A percentile compares a stretch with the other conserved stretches of the same genome.
Conservation (phyloP, 2,888 invertebrate species). For the Tenodera sinensis region DNA sequence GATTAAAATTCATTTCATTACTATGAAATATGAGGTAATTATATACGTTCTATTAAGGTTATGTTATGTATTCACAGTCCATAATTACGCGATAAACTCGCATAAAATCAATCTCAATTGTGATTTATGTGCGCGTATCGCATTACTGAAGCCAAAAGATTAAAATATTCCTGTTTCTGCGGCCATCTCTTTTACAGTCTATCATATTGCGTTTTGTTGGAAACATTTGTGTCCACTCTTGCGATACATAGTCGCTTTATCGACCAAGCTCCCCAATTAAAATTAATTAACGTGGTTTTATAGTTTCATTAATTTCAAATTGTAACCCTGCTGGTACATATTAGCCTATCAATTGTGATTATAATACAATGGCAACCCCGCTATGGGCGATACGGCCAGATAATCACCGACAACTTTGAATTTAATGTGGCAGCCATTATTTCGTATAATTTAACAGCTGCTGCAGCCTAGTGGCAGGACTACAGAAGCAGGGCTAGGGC, state of each 20-base stretch:
- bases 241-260: not conserved
- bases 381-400: not conserved
- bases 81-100: not conserved
- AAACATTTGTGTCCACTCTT: not conserved
- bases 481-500: not conserved
- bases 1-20: not conserved
- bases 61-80: not conserved
- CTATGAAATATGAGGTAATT: not conserved
- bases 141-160: not conserved
- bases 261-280: not conserved
- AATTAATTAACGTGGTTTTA: not conserved
- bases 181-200: not conserved
- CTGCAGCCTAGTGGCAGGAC: not conserved
- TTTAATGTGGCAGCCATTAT: not conserved
- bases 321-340: not conserved
- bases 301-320: not conserved
- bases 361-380: not conserved
- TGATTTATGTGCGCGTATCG: not conserved
- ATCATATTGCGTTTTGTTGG: not conserved
- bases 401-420: not conserved
- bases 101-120: not conserved
- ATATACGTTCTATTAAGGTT: not conserved
- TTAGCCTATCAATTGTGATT: not conserved
- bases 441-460: not conserved
- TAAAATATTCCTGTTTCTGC: not conserved